Evolutionary conservation across 2,888 invertebrate species (phyloP), one percentile per base, ranked within the genome.

Genomic region (Biston stratarius): DNA sequence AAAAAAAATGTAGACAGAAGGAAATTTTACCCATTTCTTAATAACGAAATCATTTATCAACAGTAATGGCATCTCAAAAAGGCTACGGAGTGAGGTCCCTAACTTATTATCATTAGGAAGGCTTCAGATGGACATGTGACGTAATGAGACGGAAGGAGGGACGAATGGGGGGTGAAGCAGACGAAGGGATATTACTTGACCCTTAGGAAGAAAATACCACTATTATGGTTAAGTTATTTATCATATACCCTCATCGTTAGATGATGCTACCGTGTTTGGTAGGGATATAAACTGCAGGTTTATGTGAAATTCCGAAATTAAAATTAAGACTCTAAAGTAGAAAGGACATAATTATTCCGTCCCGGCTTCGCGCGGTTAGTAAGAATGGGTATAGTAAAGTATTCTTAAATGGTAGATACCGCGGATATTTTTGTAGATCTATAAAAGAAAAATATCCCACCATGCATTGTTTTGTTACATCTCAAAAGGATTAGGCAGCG

Each of bases 71-170:
- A 44, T 49, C 44, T 36, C 53, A 53, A 59, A 59, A 45, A 15
- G 44, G 64, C 24, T 24, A 5, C 52, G 57, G 57, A 45, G 36
- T 45, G 57, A 56, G 33, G 33, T 55, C 53, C 33, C 49, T 52
- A 56, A 61, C 65, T 66, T 66, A 56, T 66, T 61, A 61, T 66
- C 61, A 66, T 61, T 61, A 61, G 34, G 55, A 34, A 42, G 49
- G 55, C 33, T 55, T 55, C 55, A 33, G 47, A 33, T 12, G 49
- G 64, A 67, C 61, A 64, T 65, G 68, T 64, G 62, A 53, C 64
- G 63, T 73, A 73, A 73, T 73, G 73, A 71, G 61, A 61, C 69
- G 71, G 67, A 69, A 64, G 59, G 64, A 67, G 69, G 67, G 73
- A 69, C 58, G 59, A 10, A 15, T 11, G 52, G 11, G 10, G 14